Conservation (phyloP, 1,140 invertebrate genomes). For the Bursaphelenchus mucronatus region DNA sequence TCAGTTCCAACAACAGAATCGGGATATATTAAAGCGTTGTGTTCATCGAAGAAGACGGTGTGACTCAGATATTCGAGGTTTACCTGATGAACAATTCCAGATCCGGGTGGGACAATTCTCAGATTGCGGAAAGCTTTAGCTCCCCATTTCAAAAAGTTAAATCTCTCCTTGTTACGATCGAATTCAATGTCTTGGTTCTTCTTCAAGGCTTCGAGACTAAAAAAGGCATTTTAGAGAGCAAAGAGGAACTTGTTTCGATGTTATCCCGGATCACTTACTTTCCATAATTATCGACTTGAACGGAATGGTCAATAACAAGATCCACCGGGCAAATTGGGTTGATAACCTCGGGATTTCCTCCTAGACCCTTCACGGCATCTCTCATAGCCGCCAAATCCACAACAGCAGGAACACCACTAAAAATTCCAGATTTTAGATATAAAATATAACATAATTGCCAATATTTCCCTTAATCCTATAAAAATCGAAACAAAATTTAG, state of each 20-base stretch:
- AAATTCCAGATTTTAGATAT: conserved; percentile 51
- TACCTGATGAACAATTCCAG: conserved; percentile 94
- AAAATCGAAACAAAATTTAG: conserved; percentile 27
- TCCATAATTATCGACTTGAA: conserved; percentile 88
- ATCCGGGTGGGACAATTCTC: conserved; percentile 93
- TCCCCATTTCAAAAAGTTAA: conserved; percentile 73
- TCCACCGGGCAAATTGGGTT: conserved; percentile 96
- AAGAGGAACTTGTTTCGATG: conserved; percentile 15
- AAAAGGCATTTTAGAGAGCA: conserved; percentile 53
- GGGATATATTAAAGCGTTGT: conserved; percentile 72
- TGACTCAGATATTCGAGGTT: conserved; percentile 67
- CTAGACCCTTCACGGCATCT: conserved; percentile 81
- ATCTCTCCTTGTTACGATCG: conserved; percentile 89
- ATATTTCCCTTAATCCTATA: neutral
- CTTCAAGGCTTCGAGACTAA: conserved; percentile 76
- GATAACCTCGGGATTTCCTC: conserved; percentile 83
- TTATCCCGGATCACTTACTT: conserved; percentile 68
- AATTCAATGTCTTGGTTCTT: conserved; percentile 95
- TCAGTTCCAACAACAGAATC: conserved; percentile 97
- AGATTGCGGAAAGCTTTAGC: conserved; percentile 90
- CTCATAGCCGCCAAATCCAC: conserved; percentile 98
- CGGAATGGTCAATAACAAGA: conserved; percentile 94
- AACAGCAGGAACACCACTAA: conserved; percentile 93
- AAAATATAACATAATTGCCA: conserved; percentile 13
- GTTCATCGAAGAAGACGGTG: conserved; percentile 77